Evolutionary conservation across 1,140 invertebrate species (phyloP).

Genomic region (Procambarus clarkii): DNA sequence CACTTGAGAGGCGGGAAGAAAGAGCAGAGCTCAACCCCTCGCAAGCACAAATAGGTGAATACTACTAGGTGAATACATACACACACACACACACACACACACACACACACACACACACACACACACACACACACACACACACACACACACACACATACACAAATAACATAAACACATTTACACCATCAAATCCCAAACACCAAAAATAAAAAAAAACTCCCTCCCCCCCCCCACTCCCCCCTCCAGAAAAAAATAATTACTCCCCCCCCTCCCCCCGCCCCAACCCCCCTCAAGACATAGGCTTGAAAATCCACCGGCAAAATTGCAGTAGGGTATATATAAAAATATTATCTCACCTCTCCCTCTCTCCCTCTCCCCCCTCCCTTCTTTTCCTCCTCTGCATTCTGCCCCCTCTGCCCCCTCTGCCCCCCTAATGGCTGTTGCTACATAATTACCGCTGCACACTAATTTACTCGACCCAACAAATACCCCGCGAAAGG

Average conservation of each 20-base stretch:
- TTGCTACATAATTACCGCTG: conserved; percentile 42
- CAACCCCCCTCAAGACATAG: not conserved
- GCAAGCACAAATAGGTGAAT: too few species aligned
- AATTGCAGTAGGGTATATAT: conserved; percentile 7
- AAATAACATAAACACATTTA: too few species aligned
- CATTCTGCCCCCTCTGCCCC: too few species aligned
- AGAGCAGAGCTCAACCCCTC: too few species aligned
- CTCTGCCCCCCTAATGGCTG: conserved; percentile 3
- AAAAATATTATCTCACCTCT: not conserved
- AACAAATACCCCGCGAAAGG: conserved; percentile 42
- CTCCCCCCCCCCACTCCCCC: not conserved
- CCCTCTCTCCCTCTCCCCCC: not conserved
- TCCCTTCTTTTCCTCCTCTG: too few species aligned
- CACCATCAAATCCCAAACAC: too few species aligned
- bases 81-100: conserved; percentile 24
- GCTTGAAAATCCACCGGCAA: not conserved
- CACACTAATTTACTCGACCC: conserved; percentile 41
- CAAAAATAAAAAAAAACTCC: not conserved
- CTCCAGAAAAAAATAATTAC: not conserved
- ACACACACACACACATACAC: not conserved
- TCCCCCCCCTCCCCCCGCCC: not conserved
- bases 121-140: not conserved
- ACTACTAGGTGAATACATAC: not conserved
- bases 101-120: conserved; percentile 23
- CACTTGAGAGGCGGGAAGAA: too few species aligned